A percentile compares a stretch with the other conserved stretches of the same genome.
Conservation (phyloP, 2,888 invertebrate genomes). For the Stenolophus ochropezus region DNA sequence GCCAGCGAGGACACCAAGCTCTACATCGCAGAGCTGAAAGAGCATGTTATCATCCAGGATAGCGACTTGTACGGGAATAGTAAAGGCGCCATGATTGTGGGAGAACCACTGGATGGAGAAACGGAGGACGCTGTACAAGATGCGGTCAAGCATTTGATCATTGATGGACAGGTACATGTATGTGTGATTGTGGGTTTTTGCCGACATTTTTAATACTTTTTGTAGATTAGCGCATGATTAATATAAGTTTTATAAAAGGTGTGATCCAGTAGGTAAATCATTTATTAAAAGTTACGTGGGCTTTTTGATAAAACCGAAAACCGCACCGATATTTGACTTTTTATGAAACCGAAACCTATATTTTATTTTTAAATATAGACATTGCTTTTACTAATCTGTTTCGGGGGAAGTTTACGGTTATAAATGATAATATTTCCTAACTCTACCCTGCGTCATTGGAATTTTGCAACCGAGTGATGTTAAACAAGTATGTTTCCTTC, state of each 20-base stretch:
- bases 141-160: constrained; percentile 71
- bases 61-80: constrained; percentile 67
- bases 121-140: constrained; percentile 64
- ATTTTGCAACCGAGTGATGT: too few relatives aligned
- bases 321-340: too few relatives aligned
- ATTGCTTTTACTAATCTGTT: too few relatives aligned
- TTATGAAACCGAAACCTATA: too few relatives aligned
- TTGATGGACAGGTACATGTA: constrained; percentile 68
- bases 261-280: too few relatives aligned
- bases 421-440: too few relatives aligned
- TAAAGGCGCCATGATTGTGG: constrained; percentile 64
- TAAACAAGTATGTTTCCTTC: constrained; percentile 14
- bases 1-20: constrained; percentile 72
- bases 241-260: not conserved
- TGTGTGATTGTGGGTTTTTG: not conserved
- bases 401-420: too few relatives aligned
- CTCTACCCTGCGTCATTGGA: too few relatives aligned
- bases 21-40: constrained; percentile 75
- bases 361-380: too few relatives aligned
- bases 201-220: not conserved
- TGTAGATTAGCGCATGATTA: not conserved
- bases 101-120: constrained; percentile 64
- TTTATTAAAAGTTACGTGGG: too few relatives aligned
- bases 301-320: too few relatives aligned
- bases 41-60: constrained; percentile 74